Evolutionary conservation across 2,797 vertebrate species (phyloP), one percentile per base, ranked within the genome.

Genomic region (Yasuhikotakia modesta): DNA sequence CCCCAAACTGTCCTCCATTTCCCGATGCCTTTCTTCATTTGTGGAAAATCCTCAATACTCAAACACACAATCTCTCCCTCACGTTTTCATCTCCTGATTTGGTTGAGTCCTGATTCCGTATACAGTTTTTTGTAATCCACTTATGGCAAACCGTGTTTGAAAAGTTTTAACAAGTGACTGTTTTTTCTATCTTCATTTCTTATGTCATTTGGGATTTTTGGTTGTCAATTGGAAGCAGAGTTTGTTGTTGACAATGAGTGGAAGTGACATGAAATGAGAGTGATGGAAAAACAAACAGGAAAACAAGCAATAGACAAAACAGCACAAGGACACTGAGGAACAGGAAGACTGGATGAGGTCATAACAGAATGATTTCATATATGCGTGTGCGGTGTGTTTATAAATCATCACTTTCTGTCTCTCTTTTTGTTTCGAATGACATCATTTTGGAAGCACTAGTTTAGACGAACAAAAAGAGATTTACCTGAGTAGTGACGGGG

Each of bases 401-500:
- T 39, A 55, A 24, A n/a, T 69, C 58, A 58, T 73, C 63, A 21
- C 61, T 48, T 27, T 73, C 73, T 82, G 53, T 66, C 19, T 74
- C 68, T 70, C 71, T 74, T 73, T 55, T 39, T 63, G 60, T 79
- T 80, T 65, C 32, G 48, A 79, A 70, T 78, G 80, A 80, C 81
- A 80, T 84, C 78, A 53, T 81, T 81, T 79, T 84, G 86, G 86
- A 87, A 87, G 86, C 84, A 87, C 83, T 85, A 77, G 78, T 84
- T 81, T 53, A 83, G 50, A 80, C 65, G 27, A 64, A 84, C 73
- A 73, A 74, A 81, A 82, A 86, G 79, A 87, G 70, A 86, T 83
- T 89, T 93, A 93, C 91, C 92, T 93, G 92, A 93, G 92, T 91
- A 86, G 87, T 90, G 89, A 89, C 68, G 76, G 84, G 84, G 76